phyloP scores from a whole-genome alignment of 2,797 vertebrate genomes.

The Gymnoscopelus braueri region DNA sequence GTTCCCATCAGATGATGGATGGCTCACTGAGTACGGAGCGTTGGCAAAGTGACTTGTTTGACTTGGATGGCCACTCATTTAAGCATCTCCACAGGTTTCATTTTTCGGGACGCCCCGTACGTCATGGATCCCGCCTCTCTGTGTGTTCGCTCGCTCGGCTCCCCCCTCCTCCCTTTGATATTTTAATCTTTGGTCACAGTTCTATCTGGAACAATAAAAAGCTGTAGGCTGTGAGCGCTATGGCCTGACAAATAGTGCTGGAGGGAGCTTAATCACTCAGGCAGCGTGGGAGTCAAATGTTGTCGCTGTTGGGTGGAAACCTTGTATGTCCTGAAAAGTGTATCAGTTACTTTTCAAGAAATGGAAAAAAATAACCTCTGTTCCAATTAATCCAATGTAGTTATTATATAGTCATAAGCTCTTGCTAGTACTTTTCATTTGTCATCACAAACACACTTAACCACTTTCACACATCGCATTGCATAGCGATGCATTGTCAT shows the following conservation, averaged over 20 bases:
- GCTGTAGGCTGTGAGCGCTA: conserved; percentile 26
- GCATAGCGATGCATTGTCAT: too few relatives aligned
- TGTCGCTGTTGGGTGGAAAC: too few relatives aligned
- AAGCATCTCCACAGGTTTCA: conserved; percentile 65
- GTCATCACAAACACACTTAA: background rate
- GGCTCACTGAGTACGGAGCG: conserved; percentile 43
- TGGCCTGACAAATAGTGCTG: conserved; percentile 46
- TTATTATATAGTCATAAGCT: too few relatives aligned
- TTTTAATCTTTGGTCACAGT: conserved; percentile 43
- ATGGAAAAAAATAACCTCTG: too few relatives aligned
- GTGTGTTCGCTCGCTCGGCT: conserved; percentile 57
- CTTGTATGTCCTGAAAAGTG: too few relatives aligned
- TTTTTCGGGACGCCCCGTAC: conserved; percentile 45
- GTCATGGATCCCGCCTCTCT: conserved; percentile 48
- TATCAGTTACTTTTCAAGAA: conserved; percentile 2
- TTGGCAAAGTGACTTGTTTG: conserved; percentile 72
- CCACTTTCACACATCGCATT: too few relatives aligned
- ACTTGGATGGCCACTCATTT: conserved; percentile 58
- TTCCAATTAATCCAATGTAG: too few relatives aligned
- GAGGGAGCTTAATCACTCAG: conserved; percentile 18
- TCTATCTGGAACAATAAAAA: conserved; percentile 41
- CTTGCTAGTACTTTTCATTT: background rate
- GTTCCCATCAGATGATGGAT: conserved; percentile 61
- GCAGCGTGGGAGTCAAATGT: background rate
- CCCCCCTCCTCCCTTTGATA: conserved; percentile 48